Conservation (phyloP, 2,797 vertebrate genomes). For the Coracias cyanogaster region DNA sequence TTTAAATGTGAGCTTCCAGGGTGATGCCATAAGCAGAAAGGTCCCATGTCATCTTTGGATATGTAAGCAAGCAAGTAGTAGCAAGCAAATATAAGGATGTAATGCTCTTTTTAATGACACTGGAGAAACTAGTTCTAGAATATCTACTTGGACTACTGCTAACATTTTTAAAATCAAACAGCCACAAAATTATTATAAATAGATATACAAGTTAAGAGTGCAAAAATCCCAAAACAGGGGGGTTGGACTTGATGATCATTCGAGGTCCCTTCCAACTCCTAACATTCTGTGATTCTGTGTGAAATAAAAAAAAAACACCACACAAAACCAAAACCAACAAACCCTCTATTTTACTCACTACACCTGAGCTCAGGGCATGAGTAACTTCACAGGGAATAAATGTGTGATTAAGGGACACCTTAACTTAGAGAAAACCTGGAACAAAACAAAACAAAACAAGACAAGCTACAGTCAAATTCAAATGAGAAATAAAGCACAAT, state of each 20-base stretch:
- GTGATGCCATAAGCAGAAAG: background rate
- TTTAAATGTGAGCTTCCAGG: background rate
- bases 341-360: background rate
- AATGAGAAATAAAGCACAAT: background rate
- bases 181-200: background rate
- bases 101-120: background rate
- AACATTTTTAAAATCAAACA: background rate
- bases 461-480: background rate
- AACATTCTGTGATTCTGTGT: too few relatives aligned
- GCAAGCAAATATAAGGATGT: background rate
- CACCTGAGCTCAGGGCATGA: background rate
- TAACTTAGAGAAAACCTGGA: background rate
- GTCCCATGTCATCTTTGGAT: background rate
- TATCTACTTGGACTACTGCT: background rate
- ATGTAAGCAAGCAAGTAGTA: background rate
- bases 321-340: background rate
- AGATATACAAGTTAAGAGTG: background rate
- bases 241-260: background rate
- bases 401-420: background rate
- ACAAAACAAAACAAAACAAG: background rate
- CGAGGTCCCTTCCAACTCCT: too few relatives aligned
- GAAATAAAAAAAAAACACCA: background rate
- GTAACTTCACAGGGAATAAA: background rate
- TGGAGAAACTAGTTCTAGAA: background rate
- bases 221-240: fast-evolving